A percentile compares a stretch with the other conserved stretches of the same genome.
Evolutionary conservation across 2,113 vertebrate genomes (phyloP).

Genomic region (Chloroceryle aenea): DNA sequence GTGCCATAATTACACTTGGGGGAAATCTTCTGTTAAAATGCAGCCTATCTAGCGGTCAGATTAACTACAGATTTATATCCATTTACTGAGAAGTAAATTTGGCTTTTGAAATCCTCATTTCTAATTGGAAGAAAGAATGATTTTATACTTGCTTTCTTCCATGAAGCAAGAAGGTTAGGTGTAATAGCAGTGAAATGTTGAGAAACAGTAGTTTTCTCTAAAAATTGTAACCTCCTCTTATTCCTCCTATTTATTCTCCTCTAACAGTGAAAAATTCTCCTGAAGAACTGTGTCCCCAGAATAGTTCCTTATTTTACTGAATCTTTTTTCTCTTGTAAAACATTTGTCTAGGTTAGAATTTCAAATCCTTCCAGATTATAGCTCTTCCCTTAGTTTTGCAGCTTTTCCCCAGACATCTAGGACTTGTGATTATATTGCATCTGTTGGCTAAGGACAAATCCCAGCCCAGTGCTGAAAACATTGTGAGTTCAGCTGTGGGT

Average conservation of each 20-base stretch:
- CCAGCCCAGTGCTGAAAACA: not conserved
- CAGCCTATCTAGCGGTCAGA: not conserved
- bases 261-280: not conserved
- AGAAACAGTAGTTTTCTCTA: not conserved
- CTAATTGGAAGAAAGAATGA: not conserved
- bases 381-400: not conserved
- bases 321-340: not conserved
- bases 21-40: not conserved
- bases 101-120: not conserved
- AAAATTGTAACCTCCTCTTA: not conserved
- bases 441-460: not conserved
- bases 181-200: not conserved
- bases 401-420: not conserved
- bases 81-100: not conserved
- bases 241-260: not conserved
- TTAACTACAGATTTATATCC: not conserved
- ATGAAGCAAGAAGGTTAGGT: not conserved
- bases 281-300: not conserved
- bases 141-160: not conserved
- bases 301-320: not conserved
- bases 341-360: not conserved
- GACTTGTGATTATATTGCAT: not conserved
- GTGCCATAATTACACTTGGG: not conserved
- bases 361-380: not conserved
- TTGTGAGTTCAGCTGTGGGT: not conserved